A percentile compares a stretch with the other conserved stretches of the same genome.
These are phyloP conservation scores for Threskiornis aethiopicus DNA, from an alignment of 2,797 vertebrate species.

Conservation along the genomic window DNA sequence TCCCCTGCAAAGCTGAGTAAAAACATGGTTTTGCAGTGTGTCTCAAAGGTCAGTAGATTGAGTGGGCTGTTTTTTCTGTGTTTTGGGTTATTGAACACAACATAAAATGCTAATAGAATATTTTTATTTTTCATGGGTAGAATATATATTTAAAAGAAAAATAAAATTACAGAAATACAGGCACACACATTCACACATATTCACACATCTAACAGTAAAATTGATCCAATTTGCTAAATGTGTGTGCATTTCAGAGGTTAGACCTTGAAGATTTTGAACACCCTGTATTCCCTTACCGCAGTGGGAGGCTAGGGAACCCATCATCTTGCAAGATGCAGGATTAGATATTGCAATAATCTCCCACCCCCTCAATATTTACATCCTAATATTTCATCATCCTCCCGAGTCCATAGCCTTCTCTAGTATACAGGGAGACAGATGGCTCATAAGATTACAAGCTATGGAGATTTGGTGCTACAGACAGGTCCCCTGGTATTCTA, in stretches of 20 bases:
- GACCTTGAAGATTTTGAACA: not conserved
- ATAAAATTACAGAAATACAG: not conserved
- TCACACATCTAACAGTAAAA: not conserved
- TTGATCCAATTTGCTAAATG: not conserved
- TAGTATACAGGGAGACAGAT: slow-evolving; percentile 26
- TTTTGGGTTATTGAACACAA: not conserved
- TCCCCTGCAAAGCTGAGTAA: not conserved
- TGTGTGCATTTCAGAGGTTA: not conserved
- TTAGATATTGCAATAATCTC: slow-evolving; percentile 15
- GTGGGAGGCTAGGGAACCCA: not conserved
- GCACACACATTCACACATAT: not conserved
- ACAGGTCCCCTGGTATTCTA: slow-evolving; percentile 33
- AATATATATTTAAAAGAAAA: not conserved
- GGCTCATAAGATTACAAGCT: slow-evolving; percentile 34
- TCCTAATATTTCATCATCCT: slow-evolving; percentile 13
- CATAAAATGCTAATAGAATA: not conserved
- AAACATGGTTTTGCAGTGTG: not conserved
- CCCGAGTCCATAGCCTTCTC: not conserved
- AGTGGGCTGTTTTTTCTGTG: not conserved
- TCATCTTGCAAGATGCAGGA: not conserved
- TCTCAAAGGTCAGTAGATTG: not conserved
- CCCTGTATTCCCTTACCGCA: not conserved
- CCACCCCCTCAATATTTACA: slow-evolving; percentile 3
- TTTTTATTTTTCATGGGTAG: not conserved
- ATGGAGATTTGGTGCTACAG: slow-evolving; percentile 45